Evolutionary conservation across 2,888 invertebrate species (phyloP).

Genomic region (Drosophila birchii): DNA sequence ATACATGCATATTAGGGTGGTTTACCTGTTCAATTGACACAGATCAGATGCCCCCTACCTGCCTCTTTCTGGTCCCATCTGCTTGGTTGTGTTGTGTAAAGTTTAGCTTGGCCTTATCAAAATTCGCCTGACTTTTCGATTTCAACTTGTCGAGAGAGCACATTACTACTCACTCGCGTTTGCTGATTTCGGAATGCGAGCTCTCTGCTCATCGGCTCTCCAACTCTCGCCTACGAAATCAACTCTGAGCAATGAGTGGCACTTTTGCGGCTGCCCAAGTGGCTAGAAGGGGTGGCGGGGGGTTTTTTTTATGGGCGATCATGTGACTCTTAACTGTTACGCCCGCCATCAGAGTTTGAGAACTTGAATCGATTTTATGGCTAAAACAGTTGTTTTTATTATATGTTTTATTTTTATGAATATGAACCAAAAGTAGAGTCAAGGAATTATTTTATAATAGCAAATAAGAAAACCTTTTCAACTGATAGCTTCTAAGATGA

Average conservation of each 20-base stretch:
- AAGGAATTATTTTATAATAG: not conserved
- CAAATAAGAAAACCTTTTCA: not conserved
- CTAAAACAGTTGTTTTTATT: slow-evolving; percentile 1
- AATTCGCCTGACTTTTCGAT: slow-evolving; percentile 27
- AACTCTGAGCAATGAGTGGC: slow-evolving; percentile 40
- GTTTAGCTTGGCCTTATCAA: slow-evolving; percentile 66
- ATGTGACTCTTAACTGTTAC: slow-evolving; percentile 69
- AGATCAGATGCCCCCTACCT: slow-evolving; percentile 3
- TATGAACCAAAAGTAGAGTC: not conserved
- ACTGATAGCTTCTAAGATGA: not conserved
- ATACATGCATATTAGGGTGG: not conserved
- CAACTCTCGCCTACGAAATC: slow-evolving; percentile 11
- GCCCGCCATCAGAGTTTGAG: slow-evolving; percentile 43
- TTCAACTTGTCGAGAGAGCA: slow-evolving; percentile 26
- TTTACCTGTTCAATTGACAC: slow-evolving; percentile 33
- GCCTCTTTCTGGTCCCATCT: not conserved
- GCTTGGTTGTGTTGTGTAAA: slow-evolving; percentile 18
- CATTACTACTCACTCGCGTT: slow-evolving; percentile 8
- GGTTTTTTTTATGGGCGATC: slow-evolving; percentile 46
- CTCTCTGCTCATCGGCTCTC: slow-evolving; percentile 17
- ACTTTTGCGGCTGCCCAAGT: slow-evolving; percentile 24
- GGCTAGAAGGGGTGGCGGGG: slow-evolving; percentile 32
- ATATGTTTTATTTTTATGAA: not conserved
- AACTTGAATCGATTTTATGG: not conserved
- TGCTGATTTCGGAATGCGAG: slow-evolving; percentile 23